Evolutionary conservation across 1,140 invertebrate species (phyloP).

Genomic region (Drosophila kurseongensis): DNA sequence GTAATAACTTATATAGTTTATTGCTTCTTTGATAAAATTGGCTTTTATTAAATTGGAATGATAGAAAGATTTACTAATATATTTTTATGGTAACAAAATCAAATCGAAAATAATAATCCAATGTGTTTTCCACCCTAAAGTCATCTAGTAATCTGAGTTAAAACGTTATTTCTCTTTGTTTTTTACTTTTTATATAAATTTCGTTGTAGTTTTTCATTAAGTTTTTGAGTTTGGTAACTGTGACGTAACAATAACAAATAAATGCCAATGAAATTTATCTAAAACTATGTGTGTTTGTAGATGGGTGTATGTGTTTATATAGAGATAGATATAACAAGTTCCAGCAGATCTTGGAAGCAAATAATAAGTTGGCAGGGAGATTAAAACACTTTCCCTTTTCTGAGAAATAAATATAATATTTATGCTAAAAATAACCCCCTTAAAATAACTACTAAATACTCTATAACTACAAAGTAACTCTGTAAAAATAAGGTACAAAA

Average conservation of each 20-base stretch:
- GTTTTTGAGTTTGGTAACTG: slow-evolving; percentile 5
- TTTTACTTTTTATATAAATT: slow-evolving; percentile 1
- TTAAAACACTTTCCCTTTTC: too few relatives aligned
- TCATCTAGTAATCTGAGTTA: slow-evolving; percentile 1
- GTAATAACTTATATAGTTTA: neutral
- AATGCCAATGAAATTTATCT: slow-evolving; percentile 23
- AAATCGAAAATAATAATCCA: neutral
- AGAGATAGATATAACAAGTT: slow-evolving; percentile 29
- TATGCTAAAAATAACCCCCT: too few relatives aligned
- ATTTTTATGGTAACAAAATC: too few relatives aligned
- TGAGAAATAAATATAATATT: neutral
- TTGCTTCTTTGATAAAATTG: neutral
- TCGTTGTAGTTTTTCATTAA: slow-evolving; percentile 14
- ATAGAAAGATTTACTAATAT: neutral
- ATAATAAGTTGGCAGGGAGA: neutral
- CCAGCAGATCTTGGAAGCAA: neutral
- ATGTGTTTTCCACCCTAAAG: slow-evolving; percentile 10
- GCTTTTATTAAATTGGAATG: slow-evolving; percentile 5
- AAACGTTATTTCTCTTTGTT: neutral
- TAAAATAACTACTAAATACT: neutral
- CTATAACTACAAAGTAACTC: neutral
- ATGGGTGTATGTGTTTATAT: slow-evolving; percentile 20
- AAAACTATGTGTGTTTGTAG: slow-evolving; percentile 10
- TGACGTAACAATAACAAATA: slow-evolving; percentile 28
- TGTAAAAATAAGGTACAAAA: neutral